Percentiles rank a stretch among this genome's conserved stretches.
phyloP scores from a whole-genome alignment of 2,113 vertebrate genomes.

The Cyanocitta stelleri region DNA sequence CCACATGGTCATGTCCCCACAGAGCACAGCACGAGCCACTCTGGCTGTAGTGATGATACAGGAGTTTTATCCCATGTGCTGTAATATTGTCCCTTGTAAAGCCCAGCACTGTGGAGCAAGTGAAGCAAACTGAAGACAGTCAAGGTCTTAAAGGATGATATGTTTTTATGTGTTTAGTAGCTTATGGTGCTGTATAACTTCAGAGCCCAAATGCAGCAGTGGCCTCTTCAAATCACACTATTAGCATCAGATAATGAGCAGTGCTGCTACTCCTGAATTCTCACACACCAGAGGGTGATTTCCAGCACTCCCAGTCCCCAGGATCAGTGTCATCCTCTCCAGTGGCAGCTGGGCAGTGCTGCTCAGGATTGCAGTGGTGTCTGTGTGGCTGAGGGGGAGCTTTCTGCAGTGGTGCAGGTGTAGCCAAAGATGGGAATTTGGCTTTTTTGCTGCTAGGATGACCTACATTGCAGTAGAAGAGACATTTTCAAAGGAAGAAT shows the following conservation, averaged over 20 bases:
- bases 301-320: neutral
- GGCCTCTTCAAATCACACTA: neutral
- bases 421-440: neutral
- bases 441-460: neutral
- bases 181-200: neutral
- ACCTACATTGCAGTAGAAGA: neutral
- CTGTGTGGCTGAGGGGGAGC: neutral
- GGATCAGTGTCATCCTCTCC: neutral
- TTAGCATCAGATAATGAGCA: neutral
- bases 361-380: neutral
- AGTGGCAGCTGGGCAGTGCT: neutral
- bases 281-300: neutral
- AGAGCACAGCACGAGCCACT: neutral
- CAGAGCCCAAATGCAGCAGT: neutral
- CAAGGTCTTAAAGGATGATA: neutral
- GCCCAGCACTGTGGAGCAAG: neutral
- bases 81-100: neutral
- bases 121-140: neutral
- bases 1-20: rapidly evolving
- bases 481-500: neutral
- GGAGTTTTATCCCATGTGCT: neutral
- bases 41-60: neutral
- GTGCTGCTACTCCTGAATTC: neutral
- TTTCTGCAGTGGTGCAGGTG: neutral
- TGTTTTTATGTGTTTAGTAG: neutral